Evolutionary conservation across 2,113 vertebrate genomes (phyloP).

Genomic region (Psittacus erithacus): DNA sequence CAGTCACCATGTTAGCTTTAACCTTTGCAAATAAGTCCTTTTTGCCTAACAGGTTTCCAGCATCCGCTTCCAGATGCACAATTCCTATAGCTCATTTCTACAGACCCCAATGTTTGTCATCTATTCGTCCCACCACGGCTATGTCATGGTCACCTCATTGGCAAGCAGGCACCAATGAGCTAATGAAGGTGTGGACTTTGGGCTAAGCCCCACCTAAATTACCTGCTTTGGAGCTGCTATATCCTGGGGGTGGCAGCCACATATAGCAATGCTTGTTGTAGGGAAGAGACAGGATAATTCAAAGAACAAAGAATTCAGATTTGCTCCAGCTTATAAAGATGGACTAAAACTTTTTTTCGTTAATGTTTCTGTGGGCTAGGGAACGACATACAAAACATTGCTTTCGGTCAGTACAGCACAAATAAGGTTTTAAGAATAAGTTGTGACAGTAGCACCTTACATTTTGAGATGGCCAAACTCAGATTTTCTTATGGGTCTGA

Average conservation of each 20-base stretch:
- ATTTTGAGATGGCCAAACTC: not conserved
- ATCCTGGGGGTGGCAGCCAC: not conserved
- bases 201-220: not conserved
- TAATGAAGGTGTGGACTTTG: not conserved
- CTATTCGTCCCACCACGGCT: rapidly evolving
- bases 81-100: not conserved
- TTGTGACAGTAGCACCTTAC: not conserved
- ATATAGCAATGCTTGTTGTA: rapidly evolving
- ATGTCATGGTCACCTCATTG: not conserved
- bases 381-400: not conserved
- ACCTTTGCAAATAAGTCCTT: not conserved
- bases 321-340: not conserved
- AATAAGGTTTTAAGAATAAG: not conserved
- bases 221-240: not conserved
- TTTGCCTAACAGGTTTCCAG: not conserved
- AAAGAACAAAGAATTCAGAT: not conserved
- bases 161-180: not conserved
- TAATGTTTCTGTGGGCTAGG: not conserved
- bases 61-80: rapidly evolving
- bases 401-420: not conserved
- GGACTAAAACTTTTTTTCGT: not conserved
- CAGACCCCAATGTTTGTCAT: not conserved
- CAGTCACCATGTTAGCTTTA: rapidly evolving
- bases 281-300: not conserved
- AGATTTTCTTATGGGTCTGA: not conserved